Evolutionary conservation across 2,797 vertebrate genomes (phyloP).

Genomic region (Bradypodion pumilum): DNA sequence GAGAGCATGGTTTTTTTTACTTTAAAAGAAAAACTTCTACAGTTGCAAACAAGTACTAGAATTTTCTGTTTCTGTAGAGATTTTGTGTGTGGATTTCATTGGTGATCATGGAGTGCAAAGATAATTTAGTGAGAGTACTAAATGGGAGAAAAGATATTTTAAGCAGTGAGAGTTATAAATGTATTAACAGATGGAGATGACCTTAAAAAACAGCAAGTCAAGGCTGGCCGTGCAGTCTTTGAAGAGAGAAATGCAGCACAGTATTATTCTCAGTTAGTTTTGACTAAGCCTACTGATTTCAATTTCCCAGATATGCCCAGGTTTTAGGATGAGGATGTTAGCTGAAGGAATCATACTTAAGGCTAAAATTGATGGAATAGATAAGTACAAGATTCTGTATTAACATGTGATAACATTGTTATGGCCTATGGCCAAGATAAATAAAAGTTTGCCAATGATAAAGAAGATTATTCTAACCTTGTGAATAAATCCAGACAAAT

Average conservation of each 20-base stretch:
- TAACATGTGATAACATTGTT: not conserved
- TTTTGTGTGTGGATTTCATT: not conserved
- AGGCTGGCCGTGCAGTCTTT: not conserved
- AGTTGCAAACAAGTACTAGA: conserved; percentile 46
- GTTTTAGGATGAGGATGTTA: not conserved
- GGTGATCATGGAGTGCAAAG: conserved; percentile 6
- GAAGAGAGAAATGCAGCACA: not conserved
- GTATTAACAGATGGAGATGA: accelerated
- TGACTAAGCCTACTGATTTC: not conserved
- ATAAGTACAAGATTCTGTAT: not conserved
- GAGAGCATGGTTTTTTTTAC: conserved; percentile 47
- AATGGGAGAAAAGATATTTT: not conserved
- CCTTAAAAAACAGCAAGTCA: not conserved
- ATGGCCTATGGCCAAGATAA: not conserved
- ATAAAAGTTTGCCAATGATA: not conserved
- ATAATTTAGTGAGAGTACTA: not conserved
- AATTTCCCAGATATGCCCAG: not conserved
- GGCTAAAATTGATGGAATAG: not conserved
- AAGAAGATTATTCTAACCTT: not conserved
- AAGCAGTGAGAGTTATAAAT: not conserved
- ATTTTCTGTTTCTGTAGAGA: conserved; percentile 5
- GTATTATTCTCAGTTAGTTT: not conserved
- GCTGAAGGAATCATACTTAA: not conserved
- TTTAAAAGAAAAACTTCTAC: conserved; percentile 25
- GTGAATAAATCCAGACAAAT: not conserved